Evolutionary conservation across 92 coral and sea anemone species (phyloP).

Genomic region (Epizoanthus ramosus): DNA sequence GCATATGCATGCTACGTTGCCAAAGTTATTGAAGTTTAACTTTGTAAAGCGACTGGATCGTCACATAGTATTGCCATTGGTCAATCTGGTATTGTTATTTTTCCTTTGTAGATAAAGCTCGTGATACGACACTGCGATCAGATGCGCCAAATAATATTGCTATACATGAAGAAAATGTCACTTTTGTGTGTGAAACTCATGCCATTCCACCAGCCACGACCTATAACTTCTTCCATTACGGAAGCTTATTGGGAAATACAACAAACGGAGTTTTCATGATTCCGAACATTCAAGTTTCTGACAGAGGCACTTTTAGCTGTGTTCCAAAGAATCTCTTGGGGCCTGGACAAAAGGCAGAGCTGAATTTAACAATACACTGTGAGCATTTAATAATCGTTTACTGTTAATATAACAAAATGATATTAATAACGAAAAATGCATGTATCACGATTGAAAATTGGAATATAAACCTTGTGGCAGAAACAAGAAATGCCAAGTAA

Average conservation of each 20-base stretch:
- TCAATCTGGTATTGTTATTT: not conserved
- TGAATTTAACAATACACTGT: conserved; percentile 29
- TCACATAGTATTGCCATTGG: too few relatives aligned
- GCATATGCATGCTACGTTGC: too few relatives aligned
- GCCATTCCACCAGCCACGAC: conserved; percentile 44
- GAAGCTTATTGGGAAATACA: conserved; percentile 2
- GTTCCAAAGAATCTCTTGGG: conserved; percentile 25
- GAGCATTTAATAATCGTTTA: not conserved
- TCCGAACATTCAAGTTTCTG: not conserved
- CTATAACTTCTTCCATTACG: conserved; percentile 34
- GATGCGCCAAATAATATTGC: conserved; percentile 43
- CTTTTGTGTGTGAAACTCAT: conserved; percentile 36
- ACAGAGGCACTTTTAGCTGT: conserved; percentile 22
- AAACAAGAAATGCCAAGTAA: too few relatives aligned
- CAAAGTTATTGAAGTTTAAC: too few relatives aligned
- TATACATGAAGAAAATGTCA: conserved; percentile 1
- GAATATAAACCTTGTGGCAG: too few relatives aligned
- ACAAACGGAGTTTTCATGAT: conserved; percentile 42
- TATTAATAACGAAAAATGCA: not conserved
- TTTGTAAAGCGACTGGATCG: too few relatives aligned
- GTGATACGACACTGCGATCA: conserved; percentile 8
- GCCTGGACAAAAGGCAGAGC: not conserved
- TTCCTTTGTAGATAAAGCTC: conserved; percentile 1
- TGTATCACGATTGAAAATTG: too few relatives aligned
- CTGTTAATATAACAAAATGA: not conserved